phyloP scores from a whole-genome alignment of 2,113 vertebrate species.

The Mormoops blainvillei region DNA sequence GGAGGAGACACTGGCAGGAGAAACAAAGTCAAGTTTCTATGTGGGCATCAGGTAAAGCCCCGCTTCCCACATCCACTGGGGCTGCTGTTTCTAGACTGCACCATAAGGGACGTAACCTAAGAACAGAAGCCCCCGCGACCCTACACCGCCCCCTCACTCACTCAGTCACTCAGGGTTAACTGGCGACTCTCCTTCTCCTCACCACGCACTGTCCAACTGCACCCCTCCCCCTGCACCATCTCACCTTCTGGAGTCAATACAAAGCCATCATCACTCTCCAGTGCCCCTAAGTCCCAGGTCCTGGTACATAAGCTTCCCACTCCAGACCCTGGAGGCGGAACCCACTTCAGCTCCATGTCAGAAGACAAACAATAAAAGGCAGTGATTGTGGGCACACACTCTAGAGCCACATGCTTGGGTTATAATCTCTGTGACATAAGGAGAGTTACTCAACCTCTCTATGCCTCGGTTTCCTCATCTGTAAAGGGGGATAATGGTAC shows the following conservation, averaged over 20 bases:
- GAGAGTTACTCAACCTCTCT: too few species aligned
- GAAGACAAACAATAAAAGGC: not conserved
- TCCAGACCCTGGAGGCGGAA: not conserved
- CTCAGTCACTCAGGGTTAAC: not conserved
- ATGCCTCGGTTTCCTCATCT: too few species aligned
- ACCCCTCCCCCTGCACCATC: not conserved
- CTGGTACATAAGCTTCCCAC: not conserved
- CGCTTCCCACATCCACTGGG: not conserved
- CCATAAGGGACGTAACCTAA: not conserved
- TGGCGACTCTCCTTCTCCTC: not conserved
- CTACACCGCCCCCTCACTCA: not conserved
- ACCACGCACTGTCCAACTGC: not conserved
- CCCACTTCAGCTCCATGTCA: not conserved
- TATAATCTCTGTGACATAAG: too few species aligned
- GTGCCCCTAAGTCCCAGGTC: not conserved
- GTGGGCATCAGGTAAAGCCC: not conserved
- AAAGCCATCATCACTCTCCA: not conserved
- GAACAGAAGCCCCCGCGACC: not conserved
- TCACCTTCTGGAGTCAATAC: not conserved
- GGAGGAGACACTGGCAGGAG: not conserved
- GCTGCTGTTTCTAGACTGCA: not conserved
- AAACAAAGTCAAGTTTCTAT: not conserved
- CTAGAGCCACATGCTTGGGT: not conserved
- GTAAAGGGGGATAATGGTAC: too few species aligned
- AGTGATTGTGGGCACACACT: not conserved